Evolutionary conservation across 2,888 invertebrate species (phyloP), one percentile per base, ranked within the genome.

Genomic region (Platerodrilus igneus): DNA sequence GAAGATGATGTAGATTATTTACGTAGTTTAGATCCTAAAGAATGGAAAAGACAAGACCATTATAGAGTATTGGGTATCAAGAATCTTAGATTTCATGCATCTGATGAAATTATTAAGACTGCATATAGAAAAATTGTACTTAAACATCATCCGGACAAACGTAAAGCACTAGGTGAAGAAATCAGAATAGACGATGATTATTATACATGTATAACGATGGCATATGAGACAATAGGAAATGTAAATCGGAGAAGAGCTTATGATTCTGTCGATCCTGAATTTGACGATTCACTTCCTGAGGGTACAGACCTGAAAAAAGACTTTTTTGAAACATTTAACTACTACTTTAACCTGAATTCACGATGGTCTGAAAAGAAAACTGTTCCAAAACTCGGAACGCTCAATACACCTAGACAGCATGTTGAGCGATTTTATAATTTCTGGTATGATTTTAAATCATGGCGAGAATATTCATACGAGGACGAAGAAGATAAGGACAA

Each of bases 401-500:
- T 79, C n/a, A 74, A 84, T 41, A 81, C 88, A 35, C 71, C 82
- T 2, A 76, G 92, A 35, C 84, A 85, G 49, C 81, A 87, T 58
- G 96, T 99, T 1, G 93, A 97, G 62, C 71, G 75, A 28, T 99
- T 99, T 70, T 99, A 99, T 66, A 83, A 86, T 9, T 99, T 96
- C 68, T 99, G 99, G 99, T 96, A 89, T 67, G 86, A 92, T 58
- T 99, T 97, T 70, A 93, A 95, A 52, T 96, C 97, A 0, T 99
- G 99, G 99, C 78, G 99, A 46, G 99, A 99, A 66, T 99, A 88
- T 70, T 97, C 97, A 2, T 99, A 99, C 66, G 72, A 95, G 52
- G 99, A 99, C 64, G 96, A 97, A 69, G 97, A 99, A 65, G 97
- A 97, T 61, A 97, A 97, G 64, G 95, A 97, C 62, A 91, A 89